phyloP scores from a whole-genome alignment of 30 jellyfish, hydroid and myxozoan genomes.

The Rhopilema esculentum region DNA sequence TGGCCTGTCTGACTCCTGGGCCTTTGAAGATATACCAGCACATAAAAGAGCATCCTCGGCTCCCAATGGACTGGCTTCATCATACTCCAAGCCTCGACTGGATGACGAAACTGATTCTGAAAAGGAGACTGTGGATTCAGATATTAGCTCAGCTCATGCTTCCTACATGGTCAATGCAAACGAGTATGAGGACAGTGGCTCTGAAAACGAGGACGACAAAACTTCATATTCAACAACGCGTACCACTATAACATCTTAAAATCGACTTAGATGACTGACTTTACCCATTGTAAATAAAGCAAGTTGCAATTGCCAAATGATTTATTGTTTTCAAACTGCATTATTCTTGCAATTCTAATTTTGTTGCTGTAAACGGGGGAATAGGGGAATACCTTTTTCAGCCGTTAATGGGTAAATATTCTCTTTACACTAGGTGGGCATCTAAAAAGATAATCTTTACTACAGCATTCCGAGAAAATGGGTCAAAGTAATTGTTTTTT shows the following conservation, averaged over 20 bases:
- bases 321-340: too few relatives aligned
- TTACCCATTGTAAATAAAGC: too few relatives aligned
- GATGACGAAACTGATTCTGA: slow-evolving; percentile 41
- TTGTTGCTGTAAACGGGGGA: too few relatives aligned
- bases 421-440: too few relatives aligned
- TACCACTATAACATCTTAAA: not conserved
- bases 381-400: too few relatives aligned
- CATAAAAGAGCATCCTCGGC: slow-evolving; percentile 60
- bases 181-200: slow-evolving; percentile 4
- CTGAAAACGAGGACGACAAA: not conserved
- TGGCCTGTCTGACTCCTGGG: slow-evolving; percentile 53
- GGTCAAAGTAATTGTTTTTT: too few relatives aligned
- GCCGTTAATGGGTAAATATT: too few relatives aligned
- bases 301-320: too few relatives aligned
- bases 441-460: too few relatives aligned
- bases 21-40: slow-evolving; percentile 29
- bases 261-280: too few relatives aligned
- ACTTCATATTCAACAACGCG: not conserved
- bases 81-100: not conserved
- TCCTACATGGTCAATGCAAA: slow-evolving; percentile 30
- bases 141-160: slow-evolving; percentile 70
- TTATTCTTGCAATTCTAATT: too few relatives aligned
- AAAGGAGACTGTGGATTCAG: slow-evolving; percentile 47
- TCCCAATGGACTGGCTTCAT: slow-evolving; percentile 43
- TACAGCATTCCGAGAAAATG: too few relatives aligned